phyloP scores from a whole-genome alignment of 2,113 vertebrate genomes.

The Triplophysa tibetana region DNA sequence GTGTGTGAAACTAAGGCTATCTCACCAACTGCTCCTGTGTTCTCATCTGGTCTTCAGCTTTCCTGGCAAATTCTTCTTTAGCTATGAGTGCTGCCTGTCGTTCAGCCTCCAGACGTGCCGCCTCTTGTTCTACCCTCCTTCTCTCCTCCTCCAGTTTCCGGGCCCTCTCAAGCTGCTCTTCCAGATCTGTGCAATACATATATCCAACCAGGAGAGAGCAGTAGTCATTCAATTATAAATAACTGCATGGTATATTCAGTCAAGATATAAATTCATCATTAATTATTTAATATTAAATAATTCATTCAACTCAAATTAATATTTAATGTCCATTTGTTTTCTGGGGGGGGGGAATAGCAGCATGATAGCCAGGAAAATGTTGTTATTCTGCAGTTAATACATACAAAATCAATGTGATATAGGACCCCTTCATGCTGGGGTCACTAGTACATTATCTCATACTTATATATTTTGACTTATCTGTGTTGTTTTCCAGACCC shows the following conservation, averaged over 20 bases:
- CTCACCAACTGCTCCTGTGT: conserved; percentile 96
- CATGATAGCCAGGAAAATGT: no score
- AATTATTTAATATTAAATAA: no score
- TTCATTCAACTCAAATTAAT: no score
- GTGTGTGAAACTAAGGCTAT: not conserved
- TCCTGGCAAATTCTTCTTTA: conserved; percentile 91
- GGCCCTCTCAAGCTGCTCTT: conserved; percentile 89
- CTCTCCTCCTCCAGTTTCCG: conserved; percentile 88
- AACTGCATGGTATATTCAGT: not conserved
- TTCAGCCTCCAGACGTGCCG: conserved; percentile 88
- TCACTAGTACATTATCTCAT: no score
- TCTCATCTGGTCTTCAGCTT: conserved; percentile 89
- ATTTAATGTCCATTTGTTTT: no score
- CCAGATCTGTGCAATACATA: conserved; percentile 78
- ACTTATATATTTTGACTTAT: no score
- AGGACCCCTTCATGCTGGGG: no score
- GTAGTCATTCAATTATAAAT: conserved; percentile 9
- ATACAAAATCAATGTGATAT: no score
- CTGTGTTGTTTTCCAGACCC: no score
- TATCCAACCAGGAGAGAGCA: conserved; percentile 42
- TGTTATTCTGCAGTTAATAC: no score
- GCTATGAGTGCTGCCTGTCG: conserved; percentile 88
- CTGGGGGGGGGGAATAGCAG: no score
- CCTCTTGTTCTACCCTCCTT: conserved; percentile 84
- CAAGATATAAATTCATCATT: no score